Percentiles rank a stretch among this genome's conserved stretches.
These are phyloP conservation scores for Nephila pilipes DNA, from an alignment of 1,140 invertebrate species.

Conservation along the genomic window DNA sequence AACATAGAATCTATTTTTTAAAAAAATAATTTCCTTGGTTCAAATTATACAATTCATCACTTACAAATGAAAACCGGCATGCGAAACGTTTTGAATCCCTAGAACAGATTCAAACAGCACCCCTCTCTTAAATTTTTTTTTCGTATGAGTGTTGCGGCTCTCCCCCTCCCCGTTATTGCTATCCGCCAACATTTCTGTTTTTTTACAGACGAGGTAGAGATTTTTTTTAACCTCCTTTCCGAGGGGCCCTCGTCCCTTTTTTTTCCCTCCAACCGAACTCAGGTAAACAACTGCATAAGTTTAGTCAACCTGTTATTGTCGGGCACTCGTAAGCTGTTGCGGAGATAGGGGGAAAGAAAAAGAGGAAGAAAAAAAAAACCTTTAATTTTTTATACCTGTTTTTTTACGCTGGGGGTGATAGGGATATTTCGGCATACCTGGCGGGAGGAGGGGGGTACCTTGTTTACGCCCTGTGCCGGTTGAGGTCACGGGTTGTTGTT, in stretches of 20 bases:
- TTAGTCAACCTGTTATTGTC: conserved; percentile 76
- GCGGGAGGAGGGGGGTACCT: conserved; percentile 53
- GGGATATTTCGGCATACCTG: conserved; percentile 76
- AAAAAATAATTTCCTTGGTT: too few species aligned
- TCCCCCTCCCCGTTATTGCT: neutral
- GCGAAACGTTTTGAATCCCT: conserved; percentile 14
- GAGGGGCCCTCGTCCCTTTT: conserved; percentile 46
- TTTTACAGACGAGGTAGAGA: neutral
- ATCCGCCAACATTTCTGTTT: conserved; percentile 40
- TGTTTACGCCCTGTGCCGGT: conserved; percentile 69
- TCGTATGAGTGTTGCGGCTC: neutral
- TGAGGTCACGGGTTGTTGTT: conserved; percentile 75
- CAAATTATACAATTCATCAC: too few species aligned
- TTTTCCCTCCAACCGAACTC: conserved; percentile 49
- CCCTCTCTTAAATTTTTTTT: conserved; percentile 55
- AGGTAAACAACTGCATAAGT: conserved; percentile 77
- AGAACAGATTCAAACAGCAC: conserved; percentile 48
- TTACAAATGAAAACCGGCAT: neutral
- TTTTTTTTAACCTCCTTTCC: conserved; percentile 75
- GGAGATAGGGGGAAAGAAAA: conserved; percentile 61
- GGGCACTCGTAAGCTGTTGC: conserved; percentile 47
- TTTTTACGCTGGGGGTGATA: conserved; percentile 64
- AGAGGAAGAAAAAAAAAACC: conserved; percentile 23
- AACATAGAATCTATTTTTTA: too few species aligned
- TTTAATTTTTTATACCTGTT: conserved; percentile 73